These are phyloP conservation scores for Dysidea cf. avara DNA, from an alignment of 37 sponge, comb jelly and placozoan genomes.

Conservation along the genomic window DNA sequence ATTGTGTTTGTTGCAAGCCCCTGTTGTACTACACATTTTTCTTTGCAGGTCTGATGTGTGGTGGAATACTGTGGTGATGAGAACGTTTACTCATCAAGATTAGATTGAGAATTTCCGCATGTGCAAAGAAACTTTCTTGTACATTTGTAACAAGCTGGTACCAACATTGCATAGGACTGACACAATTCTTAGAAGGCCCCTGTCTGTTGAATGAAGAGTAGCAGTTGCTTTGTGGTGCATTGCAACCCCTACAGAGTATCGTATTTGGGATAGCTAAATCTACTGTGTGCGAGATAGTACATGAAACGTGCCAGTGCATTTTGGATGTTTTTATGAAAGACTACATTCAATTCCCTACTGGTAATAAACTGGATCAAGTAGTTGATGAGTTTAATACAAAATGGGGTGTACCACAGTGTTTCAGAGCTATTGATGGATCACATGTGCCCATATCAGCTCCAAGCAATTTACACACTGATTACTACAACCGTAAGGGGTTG, in stretches of 20 bases:
- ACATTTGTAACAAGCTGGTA: neutral
- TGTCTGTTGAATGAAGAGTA: neutral
- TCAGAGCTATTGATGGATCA: neutral
- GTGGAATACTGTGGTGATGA: neutral
- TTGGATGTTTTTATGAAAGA: no score
- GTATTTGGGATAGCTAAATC: slow-evolving; percentile 1
- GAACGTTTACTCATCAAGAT: neutral
- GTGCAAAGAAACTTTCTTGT: neutral
- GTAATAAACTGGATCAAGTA: neutral
- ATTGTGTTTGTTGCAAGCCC: no score
- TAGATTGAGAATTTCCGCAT: neutral
- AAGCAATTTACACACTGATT: no score
- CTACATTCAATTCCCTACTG: no score
- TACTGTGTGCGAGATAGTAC: slow-evolving; percentile 4
- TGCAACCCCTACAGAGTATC: no score
- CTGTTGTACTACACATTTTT: no score
- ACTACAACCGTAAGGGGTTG: no score
- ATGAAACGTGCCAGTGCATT: neutral
- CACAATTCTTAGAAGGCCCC: neutral
- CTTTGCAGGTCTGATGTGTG: no score
- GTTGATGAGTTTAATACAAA: neutral
- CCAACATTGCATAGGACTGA: neutral
- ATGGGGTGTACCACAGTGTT: slow-evolving; percentile 2
- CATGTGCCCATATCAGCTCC: no score
- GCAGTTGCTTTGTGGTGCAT: no score